Conservation (phyloP, 2,113 vertebrate species). For the Lepus timidus region DNA sequence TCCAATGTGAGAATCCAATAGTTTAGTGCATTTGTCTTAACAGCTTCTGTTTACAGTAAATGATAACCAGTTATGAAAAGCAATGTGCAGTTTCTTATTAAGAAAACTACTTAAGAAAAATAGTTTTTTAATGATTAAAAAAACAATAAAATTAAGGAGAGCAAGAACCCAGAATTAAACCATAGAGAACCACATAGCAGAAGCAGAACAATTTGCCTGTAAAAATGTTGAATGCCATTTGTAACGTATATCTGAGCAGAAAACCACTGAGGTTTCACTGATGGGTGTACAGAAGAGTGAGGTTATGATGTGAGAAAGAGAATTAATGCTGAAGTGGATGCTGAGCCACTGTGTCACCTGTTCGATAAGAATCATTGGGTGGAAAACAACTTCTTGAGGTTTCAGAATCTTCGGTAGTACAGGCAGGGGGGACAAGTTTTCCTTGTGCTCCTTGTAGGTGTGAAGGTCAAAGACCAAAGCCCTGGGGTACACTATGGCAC, state of each 20-base stretch:
- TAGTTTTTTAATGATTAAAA: not conserved
- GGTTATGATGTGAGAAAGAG: not conserved
- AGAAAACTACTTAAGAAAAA: not conserved
- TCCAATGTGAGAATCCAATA: constrained; percentile 4
- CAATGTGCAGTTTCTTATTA: constrained; percentile 4
- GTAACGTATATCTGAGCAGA: not conserved
- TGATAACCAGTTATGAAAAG: not conserved
- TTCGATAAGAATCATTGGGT: not conserved
- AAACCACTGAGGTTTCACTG: not conserved
- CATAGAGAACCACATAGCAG: not conserved
- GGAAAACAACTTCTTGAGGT: not conserved
- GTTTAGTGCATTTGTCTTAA: not conserved
- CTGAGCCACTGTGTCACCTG: not conserved
- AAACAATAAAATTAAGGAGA: not conserved
- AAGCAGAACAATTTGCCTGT: not conserved
- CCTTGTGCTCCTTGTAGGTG: not conserved
- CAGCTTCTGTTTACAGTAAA: constrained; percentile 7
- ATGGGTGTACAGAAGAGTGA: not conserved
- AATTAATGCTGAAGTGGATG: not conserved
- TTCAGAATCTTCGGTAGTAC: not conserved
- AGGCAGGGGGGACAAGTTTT: fast-evolving
- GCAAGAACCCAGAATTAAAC: not conserved
- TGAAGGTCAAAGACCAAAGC: not conserved
- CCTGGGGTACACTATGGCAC: no score
- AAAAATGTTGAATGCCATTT: not conserved